Base-by-base conservation (phyloP, 1,140 invertebrate genomes). In the Prorops nasuta region DNA sequence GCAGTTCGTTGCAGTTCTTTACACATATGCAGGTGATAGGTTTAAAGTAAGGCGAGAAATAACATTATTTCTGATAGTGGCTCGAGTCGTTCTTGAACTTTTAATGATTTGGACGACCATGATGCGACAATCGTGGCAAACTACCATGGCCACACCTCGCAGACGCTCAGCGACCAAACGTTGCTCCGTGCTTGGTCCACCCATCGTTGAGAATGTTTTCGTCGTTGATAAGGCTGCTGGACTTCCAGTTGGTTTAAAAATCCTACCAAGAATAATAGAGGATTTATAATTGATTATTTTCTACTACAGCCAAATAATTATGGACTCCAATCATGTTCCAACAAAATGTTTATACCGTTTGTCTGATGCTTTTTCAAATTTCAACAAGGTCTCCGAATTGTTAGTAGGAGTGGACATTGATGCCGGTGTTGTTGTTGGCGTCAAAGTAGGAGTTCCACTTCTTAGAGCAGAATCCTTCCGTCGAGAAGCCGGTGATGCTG, bases 71-170 rank as follows among this genome's bases (percentile, higher is more conserved):
- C 89, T 81, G 55, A 86, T 88, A 35, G 87, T 88, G 37, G 88
- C 84, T 49, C 89, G 83, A 41, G 85, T 88, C 31, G 86, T 87
- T 62, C 88, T 83, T 7, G 89, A 90, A 12, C 88, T 89, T 73
- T 90, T 89, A 61, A 96, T 94, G 64, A 96, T 94, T 76, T 96
- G 91, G 53, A 92, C 82, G 22, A 96, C 89, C 88, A 97, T 91
- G 7, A 89, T 87, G 68, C 94, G 93, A 77, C 94, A 98, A 78
- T 96, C 94, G 66, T 92, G 86, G 71, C 94, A 98, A 15, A 96
- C 92, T 22, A 88, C 84, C 84, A 94, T 91, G 60, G 90, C 83
- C 28, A 91, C 84, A 37, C 90, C 90, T 55, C 86, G 84, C 48
- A 88, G 69, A 42, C 84, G 81, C 64, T 90, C 84, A 45, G 80